Conservation (phyloP, 2,113 vertebrate species). For the Lamprotornis superbus region DNA sequence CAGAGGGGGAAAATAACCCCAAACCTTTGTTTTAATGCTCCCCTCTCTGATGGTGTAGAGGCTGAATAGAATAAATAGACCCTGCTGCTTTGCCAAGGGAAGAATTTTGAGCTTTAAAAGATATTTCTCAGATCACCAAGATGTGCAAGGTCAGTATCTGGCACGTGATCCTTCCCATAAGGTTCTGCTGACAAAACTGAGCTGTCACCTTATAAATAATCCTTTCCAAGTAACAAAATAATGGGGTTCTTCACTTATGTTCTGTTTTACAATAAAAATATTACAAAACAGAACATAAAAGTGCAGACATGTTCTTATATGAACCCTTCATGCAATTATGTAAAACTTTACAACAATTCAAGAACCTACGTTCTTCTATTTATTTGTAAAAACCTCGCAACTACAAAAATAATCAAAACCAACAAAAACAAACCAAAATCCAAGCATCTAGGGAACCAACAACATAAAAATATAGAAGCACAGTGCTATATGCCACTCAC, state of each 20-base stretch:
- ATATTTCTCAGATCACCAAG: slow-evolving; percentile 28
- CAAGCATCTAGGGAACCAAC: background rate
- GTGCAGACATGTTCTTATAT: background rate
- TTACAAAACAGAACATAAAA: background rate
- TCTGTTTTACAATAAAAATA: background rate
- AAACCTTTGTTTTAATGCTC: background rate
- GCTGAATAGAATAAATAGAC: background rate
- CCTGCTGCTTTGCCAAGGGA: background rate
- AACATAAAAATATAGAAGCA: background rate
- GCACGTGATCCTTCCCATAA: background rate
- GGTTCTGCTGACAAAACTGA: background rate
- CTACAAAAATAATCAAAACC: background rate
- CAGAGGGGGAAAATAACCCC: fast-evolving
- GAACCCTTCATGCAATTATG: background rate
- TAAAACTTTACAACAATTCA: background rate
- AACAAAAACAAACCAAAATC: background rate
- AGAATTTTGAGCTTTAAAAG: slow-evolving; percentile 7
- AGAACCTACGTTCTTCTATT: background rate
- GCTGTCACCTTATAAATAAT: background rate
- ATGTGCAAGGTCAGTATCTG: background rate
- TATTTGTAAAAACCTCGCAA: background rate
- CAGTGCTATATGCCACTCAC: background rate
- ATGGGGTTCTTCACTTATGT: background rate
- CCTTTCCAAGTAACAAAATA: background rate
- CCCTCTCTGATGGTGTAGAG: background rate